Evolutionary conservation across 2,113 vertebrate genomes (phyloP).

Genomic region (Psittacula cyanocephala): DNA sequence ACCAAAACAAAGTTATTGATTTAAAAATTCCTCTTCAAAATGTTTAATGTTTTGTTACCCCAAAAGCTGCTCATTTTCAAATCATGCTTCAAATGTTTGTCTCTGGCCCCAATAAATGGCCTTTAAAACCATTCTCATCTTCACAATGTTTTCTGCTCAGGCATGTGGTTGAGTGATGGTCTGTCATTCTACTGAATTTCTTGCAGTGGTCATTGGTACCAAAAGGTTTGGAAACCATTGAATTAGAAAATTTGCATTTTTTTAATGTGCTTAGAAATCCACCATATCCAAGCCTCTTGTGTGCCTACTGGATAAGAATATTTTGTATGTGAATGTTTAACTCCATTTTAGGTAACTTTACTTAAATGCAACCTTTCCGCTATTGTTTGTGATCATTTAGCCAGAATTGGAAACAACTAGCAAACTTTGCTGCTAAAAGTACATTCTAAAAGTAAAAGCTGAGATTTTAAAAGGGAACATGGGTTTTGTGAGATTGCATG

Average conservation of each 20-base stretch:
- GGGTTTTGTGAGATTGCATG: neutral
- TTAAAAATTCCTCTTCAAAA: neutral
- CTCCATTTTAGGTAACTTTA: neutral
- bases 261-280: neutral
- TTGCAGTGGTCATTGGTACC: neutral
- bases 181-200: neutral
- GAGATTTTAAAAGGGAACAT: neutral
- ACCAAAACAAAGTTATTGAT: accelerated
- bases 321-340: neutral
- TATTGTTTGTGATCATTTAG: neutral
- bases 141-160: neutral
- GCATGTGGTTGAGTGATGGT: neutral
- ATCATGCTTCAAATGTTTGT: neutral
- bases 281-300: neutral
- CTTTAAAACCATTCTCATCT: neutral
- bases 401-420: neutral
- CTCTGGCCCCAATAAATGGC: neutral
- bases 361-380: neutral
- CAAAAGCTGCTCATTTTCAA: neutral
- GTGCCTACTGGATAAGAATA: neutral
- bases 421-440: neutral
- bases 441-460: neutral
- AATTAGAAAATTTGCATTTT: neutral
- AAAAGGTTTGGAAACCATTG: neutral
- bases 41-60: neutral